phyloP scores from a whole-genome alignment of 2,113 vertebrate species.

The Calonectris borealis region DNA sequence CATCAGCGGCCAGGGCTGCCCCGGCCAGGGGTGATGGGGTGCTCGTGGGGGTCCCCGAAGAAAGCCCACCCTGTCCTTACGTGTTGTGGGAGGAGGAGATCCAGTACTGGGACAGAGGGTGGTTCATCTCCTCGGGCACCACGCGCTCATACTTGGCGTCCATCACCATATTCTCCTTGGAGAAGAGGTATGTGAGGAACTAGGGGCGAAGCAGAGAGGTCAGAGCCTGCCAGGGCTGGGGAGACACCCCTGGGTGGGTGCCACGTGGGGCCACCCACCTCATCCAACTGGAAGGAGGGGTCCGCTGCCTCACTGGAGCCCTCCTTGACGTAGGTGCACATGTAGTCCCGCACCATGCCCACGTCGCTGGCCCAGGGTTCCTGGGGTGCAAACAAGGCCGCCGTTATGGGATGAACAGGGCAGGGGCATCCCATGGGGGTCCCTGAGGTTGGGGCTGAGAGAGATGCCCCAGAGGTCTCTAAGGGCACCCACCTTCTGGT shows the following conservation, averaged over 20 bases:
- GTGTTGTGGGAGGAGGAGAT: conserved; percentile 91
- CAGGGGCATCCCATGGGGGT: background rate
- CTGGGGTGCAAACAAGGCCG: conserved; percentile 22
- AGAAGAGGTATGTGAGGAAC: conserved; percentile 88
- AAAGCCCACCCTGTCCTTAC: conserved; percentile 51
- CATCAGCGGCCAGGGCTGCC: background rate
- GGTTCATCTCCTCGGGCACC: conserved; percentile 82
- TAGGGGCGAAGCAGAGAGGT: conserved; percentile 12
- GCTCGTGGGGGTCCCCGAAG: fast-evolving
- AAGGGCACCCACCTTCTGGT: conserved; percentile 80
- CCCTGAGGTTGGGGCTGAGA: background rate
- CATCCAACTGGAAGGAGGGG: conserved; percentile 84
- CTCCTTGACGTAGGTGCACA: conserved; percentile 79
- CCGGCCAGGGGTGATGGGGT: background rate
- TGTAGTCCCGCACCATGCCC: conserved; percentile 78
- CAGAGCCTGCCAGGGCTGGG: background rate
- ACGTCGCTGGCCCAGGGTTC: conserved; percentile 83
- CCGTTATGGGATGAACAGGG: fast-evolving
- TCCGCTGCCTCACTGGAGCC: conserved; percentile 59
- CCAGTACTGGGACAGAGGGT: conserved; percentile 87
- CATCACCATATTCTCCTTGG: conserved; percentile 82
- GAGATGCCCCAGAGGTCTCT: background rate
- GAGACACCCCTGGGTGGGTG: background rate
- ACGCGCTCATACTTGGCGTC: conserved; percentile 74
- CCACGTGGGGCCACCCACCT: conserved; percentile 53